A percentile compares a stretch with the other conserved stretches of the same genome.
phyloP scores from a whole-genome alignment of 2,888 invertebrate genomes.

The Melinaea marsaeus region DNA sequence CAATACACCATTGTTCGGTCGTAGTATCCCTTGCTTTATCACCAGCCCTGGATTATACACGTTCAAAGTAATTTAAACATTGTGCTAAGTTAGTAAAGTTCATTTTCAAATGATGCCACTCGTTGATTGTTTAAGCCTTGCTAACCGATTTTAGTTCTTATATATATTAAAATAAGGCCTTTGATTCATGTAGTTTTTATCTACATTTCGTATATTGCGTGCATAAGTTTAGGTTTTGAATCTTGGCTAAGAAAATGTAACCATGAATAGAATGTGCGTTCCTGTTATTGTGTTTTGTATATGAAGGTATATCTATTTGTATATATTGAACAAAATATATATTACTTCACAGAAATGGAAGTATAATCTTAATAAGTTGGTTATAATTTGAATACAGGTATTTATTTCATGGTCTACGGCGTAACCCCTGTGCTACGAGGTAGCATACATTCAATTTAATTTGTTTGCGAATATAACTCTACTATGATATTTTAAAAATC shows the following conservation, averaged over 20 bases:
- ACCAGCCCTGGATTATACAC: slow-evolving; percentile 27
- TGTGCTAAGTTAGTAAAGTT: slow-evolving; percentile 8
- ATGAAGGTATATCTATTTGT: too few species aligned
- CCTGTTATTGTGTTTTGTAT: too few species aligned
- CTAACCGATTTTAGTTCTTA: slow-evolving; percentile 1
- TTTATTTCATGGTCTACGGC: too few species aligned
- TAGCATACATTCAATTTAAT: not conserved
- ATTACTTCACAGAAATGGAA: too few species aligned
- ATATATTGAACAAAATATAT: too few species aligned
- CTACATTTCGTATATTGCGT: slow-evolving; percentile 1
- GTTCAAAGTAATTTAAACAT: slow-evolving; percentile 12
- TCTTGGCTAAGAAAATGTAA: not conserved
- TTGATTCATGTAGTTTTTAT: not conserved
- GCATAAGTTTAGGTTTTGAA: slow-evolving; percentile 2
- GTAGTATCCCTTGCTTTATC: slow-evolving; percentile 31
- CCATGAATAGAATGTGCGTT: not conserved
- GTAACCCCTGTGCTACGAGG: not conserved
- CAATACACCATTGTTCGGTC: slow-evolving; percentile 35
- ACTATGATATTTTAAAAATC: too few species aligned
- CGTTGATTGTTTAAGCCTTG: slow-evolving; percentile 1
- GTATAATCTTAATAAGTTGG: too few species aligned
- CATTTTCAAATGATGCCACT: slow-evolving; percentile 11
- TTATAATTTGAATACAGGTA: too few species aligned
- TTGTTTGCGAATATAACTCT: not conserved
- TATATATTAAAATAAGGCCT: not conserved